Percentiles rank a stretch among this genome's conserved stretches.
Evolutionary conservation across 2,888 invertebrate genomes (phyloP).

Genomic region (Lochmaea capreae): DNA sequence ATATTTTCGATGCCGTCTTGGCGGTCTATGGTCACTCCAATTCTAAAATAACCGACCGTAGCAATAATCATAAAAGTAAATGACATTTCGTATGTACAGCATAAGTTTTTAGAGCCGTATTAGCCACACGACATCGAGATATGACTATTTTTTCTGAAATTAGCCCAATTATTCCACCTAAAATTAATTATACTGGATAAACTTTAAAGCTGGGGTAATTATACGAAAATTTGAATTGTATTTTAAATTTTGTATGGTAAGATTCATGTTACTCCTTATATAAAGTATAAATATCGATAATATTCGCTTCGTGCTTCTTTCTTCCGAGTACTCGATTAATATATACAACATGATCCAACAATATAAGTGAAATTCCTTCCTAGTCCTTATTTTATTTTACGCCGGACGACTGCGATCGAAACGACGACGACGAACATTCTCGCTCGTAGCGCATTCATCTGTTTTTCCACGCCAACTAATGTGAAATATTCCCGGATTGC

Average conservation of each 20-base stretch:
- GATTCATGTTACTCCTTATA: no score
- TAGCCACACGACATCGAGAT: slow-evolving; percentile 9
- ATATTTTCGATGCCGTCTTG: not conserved
- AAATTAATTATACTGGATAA: no score
- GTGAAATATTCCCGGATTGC: slow-evolving; percentile 47
- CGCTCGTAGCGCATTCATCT: slow-evolving; percentile 33
- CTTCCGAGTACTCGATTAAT: slow-evolving; percentile 43
- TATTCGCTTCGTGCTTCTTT: slow-evolving; percentile 49
- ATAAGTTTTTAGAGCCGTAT: slow-evolving; percentile 3
- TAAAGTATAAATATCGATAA: slow-evolving; percentile 38
- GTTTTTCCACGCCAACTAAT: slow-evolving; percentile 46
- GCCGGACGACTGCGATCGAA: not conserved
- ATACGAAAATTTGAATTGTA: no score
- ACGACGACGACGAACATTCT: slow-evolving; percentile 23
- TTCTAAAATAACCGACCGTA: slow-evolving; percentile 5
- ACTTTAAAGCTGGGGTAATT: no score
- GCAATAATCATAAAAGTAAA: slow-evolving; percentile 19
- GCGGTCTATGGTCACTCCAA: slow-evolving; percentile 4
- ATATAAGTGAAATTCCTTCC: slow-evolving; percentile 45
- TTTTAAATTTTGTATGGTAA: no score
- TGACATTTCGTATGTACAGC: slow-evolving; percentile 10
- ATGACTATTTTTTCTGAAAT: not conserved
- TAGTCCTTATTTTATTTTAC: slow-evolving; percentile 44
- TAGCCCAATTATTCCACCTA: not conserved
- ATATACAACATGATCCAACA: slow-evolving; percentile 47